A percentile compares a stretch with the other conserved stretches of the same genome.
These are phyloP conservation scores for Hyles vespertilio DNA, from an alignment of 1,140 invertebrate genomes.

Conservation along the genomic window DNA sequence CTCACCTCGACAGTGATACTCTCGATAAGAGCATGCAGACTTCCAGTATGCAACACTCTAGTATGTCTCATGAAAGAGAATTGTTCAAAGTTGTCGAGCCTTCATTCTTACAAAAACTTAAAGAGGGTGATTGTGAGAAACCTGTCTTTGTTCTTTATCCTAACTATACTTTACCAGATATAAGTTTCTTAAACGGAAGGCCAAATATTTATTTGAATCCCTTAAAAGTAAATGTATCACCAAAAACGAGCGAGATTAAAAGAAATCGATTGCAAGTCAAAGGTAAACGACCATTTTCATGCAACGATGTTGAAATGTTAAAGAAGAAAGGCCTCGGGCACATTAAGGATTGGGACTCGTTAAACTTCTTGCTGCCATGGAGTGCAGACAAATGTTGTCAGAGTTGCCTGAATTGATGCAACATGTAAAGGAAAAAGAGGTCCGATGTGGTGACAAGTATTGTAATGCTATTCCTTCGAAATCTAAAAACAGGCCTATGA, in stretches of 20 bases:
- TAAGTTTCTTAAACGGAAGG: conserved; percentile 85
- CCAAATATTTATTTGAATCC: conserved; percentile 78
- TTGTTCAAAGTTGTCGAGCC: conserved; percentile 78
- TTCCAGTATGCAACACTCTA: conserved; percentile 61
- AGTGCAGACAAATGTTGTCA: conserved; percentile 84
- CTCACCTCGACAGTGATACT: conserved; percentile 77
- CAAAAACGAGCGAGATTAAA: conserved; percentile 54
- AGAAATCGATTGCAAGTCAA: conserved; percentile 58
- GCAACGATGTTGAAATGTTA: conserved; percentile 87
- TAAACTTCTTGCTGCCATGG: conserved; percentile 90
- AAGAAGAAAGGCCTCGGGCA: conserved; percentile 88
- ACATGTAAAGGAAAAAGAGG: conserved; percentile 77
- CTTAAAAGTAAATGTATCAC: conserved; percentile 61
- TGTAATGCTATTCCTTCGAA: conserved; percentile 79
- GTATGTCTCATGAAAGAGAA: conserved; percentile 56
- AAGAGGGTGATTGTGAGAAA: conserved; percentile 79
- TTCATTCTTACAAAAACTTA: conserved; percentile 80
- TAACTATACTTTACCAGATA: conserved; percentile 92
- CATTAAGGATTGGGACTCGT: conserved; percentile 93
- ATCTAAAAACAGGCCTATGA: conserved; percentile 74
- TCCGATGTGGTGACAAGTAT: conserved; percentile 79
- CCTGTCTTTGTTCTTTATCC: conserved; percentile 94
- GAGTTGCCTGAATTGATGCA: conserved; percentile 85
- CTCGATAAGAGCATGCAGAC: conserved; percentile 86
- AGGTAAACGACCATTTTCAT: conserved; percentile 84